A percentile compares a stretch with the other conserved stretches of the same genome.
Conservation (phyloP, 2,113 vertebrate genomes). For the Otocyon megalotis region DNA sequence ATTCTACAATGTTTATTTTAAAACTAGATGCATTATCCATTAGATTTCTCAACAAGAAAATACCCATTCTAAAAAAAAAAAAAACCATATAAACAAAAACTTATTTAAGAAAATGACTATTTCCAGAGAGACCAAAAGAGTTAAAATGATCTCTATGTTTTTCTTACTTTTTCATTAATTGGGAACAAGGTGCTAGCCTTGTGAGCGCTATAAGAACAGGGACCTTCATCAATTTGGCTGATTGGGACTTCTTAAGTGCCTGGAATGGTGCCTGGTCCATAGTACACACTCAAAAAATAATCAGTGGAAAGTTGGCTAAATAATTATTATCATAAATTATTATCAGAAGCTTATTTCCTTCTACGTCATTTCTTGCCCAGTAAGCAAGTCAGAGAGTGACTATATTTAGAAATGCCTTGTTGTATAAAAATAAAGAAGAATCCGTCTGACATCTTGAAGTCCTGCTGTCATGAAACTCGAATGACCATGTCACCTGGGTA, state of each 20-base stretch:
- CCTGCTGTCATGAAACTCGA: constrained; percentile 22
- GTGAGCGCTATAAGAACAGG: background rate
- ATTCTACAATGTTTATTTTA: background rate
- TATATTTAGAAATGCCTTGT: constrained; percentile 49
- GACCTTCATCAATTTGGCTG: background rate
- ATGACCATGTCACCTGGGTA: constrained; percentile 29
- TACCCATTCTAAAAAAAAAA: background rate
- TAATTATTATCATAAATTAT: constrained; percentile 20
- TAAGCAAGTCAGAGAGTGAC: constrained; percentile 23
- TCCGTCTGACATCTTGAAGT: background rate
- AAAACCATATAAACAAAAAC: background rate
- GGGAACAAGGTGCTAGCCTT: background rate
- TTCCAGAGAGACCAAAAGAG: background rate
- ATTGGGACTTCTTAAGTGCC: background rate
- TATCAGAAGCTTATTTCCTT: constrained; percentile 2
- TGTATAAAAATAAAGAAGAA: constrained; percentile 53
- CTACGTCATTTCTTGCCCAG: constrained; percentile 20
- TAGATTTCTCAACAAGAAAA: constrained; percentile 34
- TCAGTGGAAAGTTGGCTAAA: background rate
- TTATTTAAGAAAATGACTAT: background rate
- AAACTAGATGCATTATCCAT: background rate
- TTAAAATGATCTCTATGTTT: background rate
- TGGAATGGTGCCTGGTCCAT: background rate
- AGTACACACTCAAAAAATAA: background rate
- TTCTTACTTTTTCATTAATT: constrained; percentile 12